Evolutionary conservation across 2,888 invertebrate genomes (phyloP), one percentile per base, ranked within the genome.

Genomic region (Acleris emargana): DNA sequence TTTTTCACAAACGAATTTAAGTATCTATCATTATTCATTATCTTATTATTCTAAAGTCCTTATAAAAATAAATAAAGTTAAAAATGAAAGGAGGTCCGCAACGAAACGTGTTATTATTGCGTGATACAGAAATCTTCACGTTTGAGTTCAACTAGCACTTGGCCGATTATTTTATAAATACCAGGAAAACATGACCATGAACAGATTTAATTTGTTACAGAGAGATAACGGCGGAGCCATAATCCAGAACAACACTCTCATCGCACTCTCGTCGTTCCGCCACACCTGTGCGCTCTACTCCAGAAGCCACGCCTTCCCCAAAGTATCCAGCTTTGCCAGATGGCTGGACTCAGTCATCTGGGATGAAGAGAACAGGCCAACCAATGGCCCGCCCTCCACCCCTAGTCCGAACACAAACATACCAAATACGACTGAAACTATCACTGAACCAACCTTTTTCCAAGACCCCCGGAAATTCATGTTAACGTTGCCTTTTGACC

Each of bases 141-240:
- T n/a, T n/a, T n/a, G n/a, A n/a, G n/a, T n/a, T n/a, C n/a, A n/a
- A n/a, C n/a, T n/a, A n/a, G n/a, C n/a, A n/a, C n/a, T n/a, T n/a
- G n/a, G n/a, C n/a, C n/a, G n/a, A n/a, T n/a, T n/a, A n/a, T 38
- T 38, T 13, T 13, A 3, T 38, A 13, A 38, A 13, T 13, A 45
- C 17, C n/a, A 38, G 45, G 49, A 49, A 22, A 22, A 6, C 47
- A 63, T 52, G 22, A 57, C n/a, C 25, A 20, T 28, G 5, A 47
- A 47, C 0, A 9, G 13, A 5, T 13, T 13, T 5, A 11, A 49
- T 25, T 57, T 50, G 1, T 84, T 80, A 4, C 83, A 92, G 91
- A 86, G 77, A 77, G 91, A 92, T 81, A 86, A 91, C 68, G 91
- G 91, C 1, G 91, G 91, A 0, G 88, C 91, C 1, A 86, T 91